Conservation (phyloP, 2,113 vertebrate genomes). For the Festucalex cinctus region DNA sequence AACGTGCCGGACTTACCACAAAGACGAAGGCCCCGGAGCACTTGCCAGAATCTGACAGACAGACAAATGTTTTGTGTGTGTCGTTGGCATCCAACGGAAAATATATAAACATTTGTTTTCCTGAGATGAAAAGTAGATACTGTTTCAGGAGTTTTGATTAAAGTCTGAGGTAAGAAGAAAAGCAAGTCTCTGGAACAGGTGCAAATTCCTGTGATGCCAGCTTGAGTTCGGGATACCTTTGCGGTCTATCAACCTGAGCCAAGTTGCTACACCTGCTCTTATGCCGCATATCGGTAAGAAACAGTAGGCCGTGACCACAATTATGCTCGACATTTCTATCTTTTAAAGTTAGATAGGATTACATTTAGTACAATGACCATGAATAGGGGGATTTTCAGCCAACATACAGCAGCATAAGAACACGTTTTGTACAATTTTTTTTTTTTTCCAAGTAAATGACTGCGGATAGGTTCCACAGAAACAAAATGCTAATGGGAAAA, state of each 20-base stretch:
- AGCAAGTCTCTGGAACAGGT: slow-evolving; percentile 62
- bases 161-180: neutral
- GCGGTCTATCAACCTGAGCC: slow-evolving; percentile 45
- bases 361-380: slow-evolving; percentile 2
- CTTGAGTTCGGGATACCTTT: slow-evolving; percentile 36
- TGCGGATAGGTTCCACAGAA: too few species aligned
- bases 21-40: neutral
- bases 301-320: neutral
- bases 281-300: slow-evolving; percentile 7
- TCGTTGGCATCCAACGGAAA: neutral
- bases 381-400: neutral
- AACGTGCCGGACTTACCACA: neutral
- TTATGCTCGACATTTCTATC: neutral
- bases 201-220: slow-evolving; percentile 75
- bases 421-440: neutral
- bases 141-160: neutral
- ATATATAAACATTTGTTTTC: neutral
- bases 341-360: neutral
- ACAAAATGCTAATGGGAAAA: too few species aligned
- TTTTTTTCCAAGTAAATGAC: too few species aligned
- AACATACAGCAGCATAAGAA: slow-evolving; percentile 16
- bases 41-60: neutral
- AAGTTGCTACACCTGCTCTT: slow-evolving; percentile 43
- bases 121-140: neutral
- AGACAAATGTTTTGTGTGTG: neutral